phyloP scores from a whole-genome alignment of 2,888 invertebrate species.

The Abrostola tripartita region DNA sequence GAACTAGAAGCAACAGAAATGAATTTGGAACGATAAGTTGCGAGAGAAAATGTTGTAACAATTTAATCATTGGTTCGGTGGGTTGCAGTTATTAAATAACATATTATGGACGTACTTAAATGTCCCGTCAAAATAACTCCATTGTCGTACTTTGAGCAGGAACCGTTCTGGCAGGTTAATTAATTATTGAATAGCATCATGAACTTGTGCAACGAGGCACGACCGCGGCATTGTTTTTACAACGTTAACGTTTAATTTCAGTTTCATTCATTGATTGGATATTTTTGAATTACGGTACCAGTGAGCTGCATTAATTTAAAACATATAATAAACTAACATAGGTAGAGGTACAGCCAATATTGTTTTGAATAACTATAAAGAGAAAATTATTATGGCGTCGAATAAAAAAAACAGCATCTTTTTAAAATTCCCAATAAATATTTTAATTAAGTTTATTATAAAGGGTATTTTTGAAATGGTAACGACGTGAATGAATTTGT shows the following conservation, averaged over 20 bases:
- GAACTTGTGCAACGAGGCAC: slow-evolving; percentile 20
- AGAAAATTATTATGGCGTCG: too few relatives aligned
- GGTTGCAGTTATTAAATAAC: slow-evolving; percentile 52
- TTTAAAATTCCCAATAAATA: too few relatives aligned
- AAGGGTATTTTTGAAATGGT: too few relatives aligned
- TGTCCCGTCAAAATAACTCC: slow-evolving; percentile 53
- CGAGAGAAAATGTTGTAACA: slow-evolving; percentile 4
- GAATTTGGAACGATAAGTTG: slow-evolving; percentile 8
- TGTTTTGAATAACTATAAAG: not conserved
- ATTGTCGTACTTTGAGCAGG: slow-evolving; percentile 60
- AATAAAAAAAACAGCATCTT: too few relatives aligned
- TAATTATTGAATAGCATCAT: slow-evolving; percentile 61
- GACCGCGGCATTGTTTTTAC: slow-evolving; percentile 30
- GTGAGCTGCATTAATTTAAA: slow-evolving; percentile 15
- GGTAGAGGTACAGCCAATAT: not conserved
- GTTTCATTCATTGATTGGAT: slow-evolving; percentile 16
- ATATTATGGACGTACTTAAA: slow-evolving; percentile 44
- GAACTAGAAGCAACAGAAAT: slow-evolving; percentile 7
- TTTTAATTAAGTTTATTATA: too few relatives aligned
- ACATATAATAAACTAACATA: not conserved
- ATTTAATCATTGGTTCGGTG: slow-evolving; percentile 7
- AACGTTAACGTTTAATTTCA: slow-evolving; percentile 26
- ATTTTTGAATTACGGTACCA: slow-evolving; percentile 24
- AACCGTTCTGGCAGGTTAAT: slow-evolving; percentile 69
- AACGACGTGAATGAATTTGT: too few relatives aligned